Evolutionary conservation across 92 coral and sea anemone species (phyloP).

Genomic region (Phenganax stokvisi): DNA sequence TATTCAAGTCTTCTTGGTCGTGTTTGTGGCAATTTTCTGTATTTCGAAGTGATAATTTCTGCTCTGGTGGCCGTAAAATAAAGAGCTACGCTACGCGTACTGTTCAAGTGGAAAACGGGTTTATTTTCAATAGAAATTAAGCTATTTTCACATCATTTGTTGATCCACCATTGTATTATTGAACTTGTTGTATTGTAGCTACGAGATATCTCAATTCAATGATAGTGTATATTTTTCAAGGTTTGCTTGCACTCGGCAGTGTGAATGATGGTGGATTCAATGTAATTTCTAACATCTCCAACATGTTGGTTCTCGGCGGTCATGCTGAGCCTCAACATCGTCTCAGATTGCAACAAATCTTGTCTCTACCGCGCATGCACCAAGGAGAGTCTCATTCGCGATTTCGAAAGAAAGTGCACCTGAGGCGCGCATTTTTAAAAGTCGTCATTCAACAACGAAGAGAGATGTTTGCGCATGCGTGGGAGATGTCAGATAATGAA

Average conservation of each 20-base stretch:
- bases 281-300: conserved; percentile 29
- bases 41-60: too few relatives aligned
- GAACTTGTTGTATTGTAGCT: too few relatives aligned
- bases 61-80: too few relatives aligned
- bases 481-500: conserved; percentile 32
- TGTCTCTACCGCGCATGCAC: conserved; percentile 37
- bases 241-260: conserved; percentile 35
- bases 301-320: conserved; percentile 41
- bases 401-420: conserved; percentile 36
- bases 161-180: too few relatives aligned
- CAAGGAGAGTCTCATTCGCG: conserved; percentile 37
- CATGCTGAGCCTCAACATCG: conserved; percentile 40
- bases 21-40: too few relatives aligned
- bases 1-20: too few relatives aligned
- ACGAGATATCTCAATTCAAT: neutral
- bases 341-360: conserved; percentile 31
- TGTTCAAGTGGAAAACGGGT: too few relatives aligned
- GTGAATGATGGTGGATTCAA: conserved; percentile 25
- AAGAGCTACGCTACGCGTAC: too few relatives aligned
- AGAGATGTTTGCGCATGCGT: conserved; percentile 22
- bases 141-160: too few relatives aligned
- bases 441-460: neutral
- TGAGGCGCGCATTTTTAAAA: conserved; percentile 6
- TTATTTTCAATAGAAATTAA: too few relatives aligned
- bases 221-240: neutral